Evolutionary conservation across 1,140 invertebrate genomes (phyloP).

Genomic region (Drosophila nebulosa): DNA sequence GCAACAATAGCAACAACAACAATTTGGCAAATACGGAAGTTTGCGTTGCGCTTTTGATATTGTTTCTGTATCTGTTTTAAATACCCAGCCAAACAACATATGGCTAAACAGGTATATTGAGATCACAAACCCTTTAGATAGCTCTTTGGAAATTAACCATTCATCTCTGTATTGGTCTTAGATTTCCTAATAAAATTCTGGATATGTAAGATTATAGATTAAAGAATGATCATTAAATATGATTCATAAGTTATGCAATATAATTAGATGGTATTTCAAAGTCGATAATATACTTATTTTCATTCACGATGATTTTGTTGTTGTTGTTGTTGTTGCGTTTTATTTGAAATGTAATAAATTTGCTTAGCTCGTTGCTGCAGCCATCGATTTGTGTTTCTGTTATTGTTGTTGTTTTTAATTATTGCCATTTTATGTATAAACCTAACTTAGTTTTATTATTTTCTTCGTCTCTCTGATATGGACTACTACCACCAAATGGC

Average conservation of each 20-base stretch:
- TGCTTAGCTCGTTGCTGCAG: constrained; percentile 42
- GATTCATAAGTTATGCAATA: too few species aligned
- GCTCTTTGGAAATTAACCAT: too few species aligned
- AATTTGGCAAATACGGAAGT: constrained; percentile 72
- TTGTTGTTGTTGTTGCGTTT: constrained; percentile 20
- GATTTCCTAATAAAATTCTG: too few species aligned
- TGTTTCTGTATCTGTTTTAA: neutral
- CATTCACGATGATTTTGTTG: neutral
- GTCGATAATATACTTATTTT: neutral
- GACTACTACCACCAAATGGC: neutral
- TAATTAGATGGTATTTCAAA: neutral
- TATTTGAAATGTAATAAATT: constrained; percentile 64
- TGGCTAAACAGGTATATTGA: neutral
- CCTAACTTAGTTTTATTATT: constrained; percentile 49
- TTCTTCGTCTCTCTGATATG: constrained; percentile 28
- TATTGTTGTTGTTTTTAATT: constrained; percentile 60
- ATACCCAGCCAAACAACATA: neutral
- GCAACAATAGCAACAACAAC: constrained; percentile 13
- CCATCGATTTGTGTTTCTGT: constrained; percentile 57
- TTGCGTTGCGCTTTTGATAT: constrained; percentile 54
- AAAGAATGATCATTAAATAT: too few species aligned
- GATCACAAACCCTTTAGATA: neutral
- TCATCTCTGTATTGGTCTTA: too few species aligned
- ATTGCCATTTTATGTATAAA: constrained; percentile 40
- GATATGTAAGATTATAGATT: too few species aligned